Percentiles rank a stretch among this genome's conserved stretches.
Evolutionary conservation across 2,888 invertebrate species (phyloP).

Genomic region (Cistogaster globosa): DNA sequence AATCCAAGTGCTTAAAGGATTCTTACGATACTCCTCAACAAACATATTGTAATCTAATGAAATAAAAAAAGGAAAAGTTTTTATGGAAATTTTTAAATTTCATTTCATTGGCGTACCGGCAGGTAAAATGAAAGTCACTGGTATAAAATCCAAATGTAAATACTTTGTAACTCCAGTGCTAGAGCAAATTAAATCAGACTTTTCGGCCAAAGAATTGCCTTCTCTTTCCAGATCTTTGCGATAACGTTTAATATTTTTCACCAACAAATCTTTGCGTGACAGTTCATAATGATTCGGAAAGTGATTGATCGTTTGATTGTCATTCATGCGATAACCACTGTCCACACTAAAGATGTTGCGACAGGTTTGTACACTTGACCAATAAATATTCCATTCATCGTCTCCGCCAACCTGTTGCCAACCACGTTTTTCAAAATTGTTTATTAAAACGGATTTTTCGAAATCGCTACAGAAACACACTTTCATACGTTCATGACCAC

Average conservation of each 20-base stretch:
- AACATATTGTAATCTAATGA: slow-evolving; percentile 95
- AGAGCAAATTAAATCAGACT: slow-evolving; percentile 83
- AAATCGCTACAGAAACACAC: slow-evolving; percentile 84
- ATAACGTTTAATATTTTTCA: slow-evolving; percentile 97
- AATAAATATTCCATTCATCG: slow-evolving; percentile 98
- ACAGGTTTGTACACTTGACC: slow-evolving; percentile 96
- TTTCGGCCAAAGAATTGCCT: slow-evolving; percentile 92
- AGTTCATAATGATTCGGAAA: slow-evolving; percentile 98
- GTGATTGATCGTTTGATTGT: slow-evolving; percentile 97
- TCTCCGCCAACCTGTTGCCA: slow-evolving; percentile 93
- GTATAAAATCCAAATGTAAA: slow-evolving; percentile 94
- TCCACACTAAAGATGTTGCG: slow-evolving; percentile 95
- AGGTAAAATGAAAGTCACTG: slow-evolving; percentile 95
- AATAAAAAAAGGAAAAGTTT: not conserved
- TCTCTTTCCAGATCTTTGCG: slow-evolving; percentile 96
- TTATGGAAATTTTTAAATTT: not conserved
- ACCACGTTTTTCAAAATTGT: slow-evolving; percentile 95
- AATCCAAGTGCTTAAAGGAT: slow-evolving; percentile 97
- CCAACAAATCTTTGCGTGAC: slow-evolving; percentile 96
- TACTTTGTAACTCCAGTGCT: slow-evolving; percentile 88
- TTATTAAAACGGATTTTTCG: slow-evolving; percentile 95
- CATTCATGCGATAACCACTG: slow-evolving; percentile 94
- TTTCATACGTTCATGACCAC: slow-evolving; percentile 73
- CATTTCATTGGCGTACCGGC: slow-evolving; percentile 82
- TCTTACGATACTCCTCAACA: slow-evolving; percentile 97